Conservation (phyloP, 2,113 vertebrate genomes). For the Peromyscus polionotus region DNA sequence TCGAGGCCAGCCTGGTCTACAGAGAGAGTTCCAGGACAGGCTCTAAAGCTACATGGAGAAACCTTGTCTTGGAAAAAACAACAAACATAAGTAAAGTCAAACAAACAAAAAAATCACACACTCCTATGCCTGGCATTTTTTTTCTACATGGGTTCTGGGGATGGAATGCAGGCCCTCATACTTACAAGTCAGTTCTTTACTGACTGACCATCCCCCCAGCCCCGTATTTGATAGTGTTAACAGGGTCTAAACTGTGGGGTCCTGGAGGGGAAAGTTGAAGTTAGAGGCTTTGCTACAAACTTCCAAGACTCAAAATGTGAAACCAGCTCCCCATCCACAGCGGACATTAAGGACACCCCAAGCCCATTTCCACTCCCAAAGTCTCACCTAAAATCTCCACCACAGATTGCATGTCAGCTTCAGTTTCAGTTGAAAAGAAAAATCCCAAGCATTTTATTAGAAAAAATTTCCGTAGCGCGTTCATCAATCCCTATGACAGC, state of each 20-base stretch:
- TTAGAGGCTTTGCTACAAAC: fast-evolving
- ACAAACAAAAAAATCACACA: too few species aligned
- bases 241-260: fast-evolving
- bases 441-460: not conserved
- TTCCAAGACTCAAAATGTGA: not conserved
- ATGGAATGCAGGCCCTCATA: not conserved
- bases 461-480: not conserved
- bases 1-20: too few species aligned
- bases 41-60: too few species aligned
- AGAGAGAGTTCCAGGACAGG: too few species aligned
- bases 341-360: fast-evolving
- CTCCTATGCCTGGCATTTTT: not conserved
- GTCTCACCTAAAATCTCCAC: fast-evolving
- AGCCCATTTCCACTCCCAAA: not conserved
- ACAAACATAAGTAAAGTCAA: too few species aligned
- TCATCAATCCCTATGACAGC: not conserved
- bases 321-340: fast-evolving
- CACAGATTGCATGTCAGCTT: fast-evolving
- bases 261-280: not conserved
- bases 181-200: not conserved
- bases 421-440: not conserved
- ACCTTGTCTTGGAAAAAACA: too few species aligned
- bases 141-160: not conserved
- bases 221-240: not conserved
- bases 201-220: too few species aligned